Conservation (phyloP, 1,140 invertebrate species). For the Dolichoris vasculosae region DNA sequence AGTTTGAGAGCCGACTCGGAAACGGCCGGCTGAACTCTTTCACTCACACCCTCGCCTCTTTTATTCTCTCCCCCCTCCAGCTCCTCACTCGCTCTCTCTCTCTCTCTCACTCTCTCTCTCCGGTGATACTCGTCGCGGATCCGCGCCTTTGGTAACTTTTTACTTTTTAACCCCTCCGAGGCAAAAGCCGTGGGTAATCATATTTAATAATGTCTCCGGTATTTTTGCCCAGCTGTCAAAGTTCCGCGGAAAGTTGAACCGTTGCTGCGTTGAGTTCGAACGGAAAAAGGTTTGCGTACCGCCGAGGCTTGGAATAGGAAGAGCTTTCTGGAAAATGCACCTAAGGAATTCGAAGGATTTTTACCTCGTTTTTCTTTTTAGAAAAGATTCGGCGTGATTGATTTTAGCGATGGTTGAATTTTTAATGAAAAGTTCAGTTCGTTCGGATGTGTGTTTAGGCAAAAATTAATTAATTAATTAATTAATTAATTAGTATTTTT, state of each 20-base stretch:
- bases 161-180: constrained; percentile 59
- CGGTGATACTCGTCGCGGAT: constrained; percentile 33
- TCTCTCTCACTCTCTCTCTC: constrained; percentile 50
- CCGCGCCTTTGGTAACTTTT: constrained; percentile 63
- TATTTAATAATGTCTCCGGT: constrained; percentile 73
- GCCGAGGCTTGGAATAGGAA: not conserved
- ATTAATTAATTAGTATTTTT: not conserved
- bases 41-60: constrained; percentile 47
- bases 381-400: not conserved
- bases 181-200: constrained; percentile 65
- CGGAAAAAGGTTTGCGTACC: constrained; percentile 44
- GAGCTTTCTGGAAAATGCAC: constrained; percentile 21
- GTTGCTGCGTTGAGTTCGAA: constrained; percentile 53
- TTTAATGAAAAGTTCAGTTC: constrained; percentile 23
- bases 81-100: constrained; percentile 47
- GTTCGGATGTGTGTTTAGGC: not conserved
- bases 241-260: constrained; percentile 61
- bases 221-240: constrained; percentile 70
- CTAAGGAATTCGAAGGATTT: constrained; percentile 35
- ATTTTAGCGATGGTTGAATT: not conserved
- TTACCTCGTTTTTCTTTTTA: not conserved
- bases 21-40: constrained; percentile 62
- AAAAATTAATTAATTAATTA: not conserved
- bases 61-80: constrained; percentile 47
- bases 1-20: constrained; percentile 70